Evolutionary conservation across 2,888 invertebrate genomes (phyloP).

Genomic region (Melinaea marsaeus): DNA sequence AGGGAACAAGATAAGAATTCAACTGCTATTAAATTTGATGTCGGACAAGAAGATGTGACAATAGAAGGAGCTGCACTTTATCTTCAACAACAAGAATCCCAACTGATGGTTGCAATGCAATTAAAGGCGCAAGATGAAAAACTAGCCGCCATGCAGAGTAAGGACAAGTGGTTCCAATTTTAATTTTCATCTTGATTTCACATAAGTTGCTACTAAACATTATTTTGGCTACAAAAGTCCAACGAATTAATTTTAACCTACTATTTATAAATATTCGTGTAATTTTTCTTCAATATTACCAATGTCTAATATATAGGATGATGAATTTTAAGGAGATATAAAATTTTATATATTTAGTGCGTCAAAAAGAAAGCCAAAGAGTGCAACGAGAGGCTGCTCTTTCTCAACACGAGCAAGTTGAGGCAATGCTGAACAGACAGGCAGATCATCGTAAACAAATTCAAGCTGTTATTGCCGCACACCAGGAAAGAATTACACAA

Average conservation of each 20-base stretch:
- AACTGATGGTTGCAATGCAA: slow-evolving; percentile 79
- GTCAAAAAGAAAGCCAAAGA: slow-evolving; percentile 66
- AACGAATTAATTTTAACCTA: too few relatives aligned
- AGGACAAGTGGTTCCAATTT: slow-evolving; percentile 37
- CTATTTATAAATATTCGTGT: background rate
- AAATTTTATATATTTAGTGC: slow-evolving; percentile 41
- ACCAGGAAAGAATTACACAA: slow-evolving; percentile 79
- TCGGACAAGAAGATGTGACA: slow-evolving; percentile 62
- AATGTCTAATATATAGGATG: slow-evolving; percentile 3
- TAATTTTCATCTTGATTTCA: background rate
- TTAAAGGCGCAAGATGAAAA: slow-evolving; percentile 81
- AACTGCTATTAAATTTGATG: slow-evolving; percentile 37
- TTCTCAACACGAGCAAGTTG: slow-evolving; percentile 75
- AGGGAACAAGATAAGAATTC: slow-evolving; percentile 23
- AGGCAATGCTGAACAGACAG: slow-evolving; percentile 73
- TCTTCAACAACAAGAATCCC: slow-evolving; percentile 80
- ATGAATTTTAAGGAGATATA: background rate
- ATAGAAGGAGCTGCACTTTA: slow-evolving; percentile 76
- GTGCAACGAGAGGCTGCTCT: slow-evolving; percentile 72
- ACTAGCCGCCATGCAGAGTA: slow-evolving; percentile 74
- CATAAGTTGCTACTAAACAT: too few relatives aligned
- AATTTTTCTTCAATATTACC: background rate
- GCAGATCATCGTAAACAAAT: slow-evolving; percentile 76
- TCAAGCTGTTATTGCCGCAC: slow-evolving; percentile 77
- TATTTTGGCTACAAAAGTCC: too few relatives aligned